These are phyloP conservation scores for Ivindomyrus marchei DNA, from an alignment of 2,113 vertebrate genomes.

Conservation along the genomic window DNA sequence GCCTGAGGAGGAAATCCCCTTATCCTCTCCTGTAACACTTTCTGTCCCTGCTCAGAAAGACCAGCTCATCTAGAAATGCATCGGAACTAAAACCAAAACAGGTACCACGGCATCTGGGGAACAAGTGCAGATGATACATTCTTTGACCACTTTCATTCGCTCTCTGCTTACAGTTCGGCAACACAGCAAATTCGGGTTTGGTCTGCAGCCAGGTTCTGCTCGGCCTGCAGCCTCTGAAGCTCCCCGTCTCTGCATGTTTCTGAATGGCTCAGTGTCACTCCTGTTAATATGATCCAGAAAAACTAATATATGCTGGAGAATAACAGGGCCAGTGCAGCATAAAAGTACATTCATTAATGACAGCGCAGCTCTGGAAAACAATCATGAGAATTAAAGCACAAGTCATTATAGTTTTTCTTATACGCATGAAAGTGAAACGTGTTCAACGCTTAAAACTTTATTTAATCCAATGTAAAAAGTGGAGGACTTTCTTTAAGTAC, in stretches of 20 bases:
- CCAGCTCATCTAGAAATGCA: neutral
- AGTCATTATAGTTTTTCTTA: neutral
- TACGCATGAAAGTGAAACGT: neutral
- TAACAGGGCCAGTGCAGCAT: neutral
- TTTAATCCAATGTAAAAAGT: neutral
- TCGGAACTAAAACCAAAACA: neutral
- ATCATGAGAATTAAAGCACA: neutral
- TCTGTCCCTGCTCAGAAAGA: neutral
- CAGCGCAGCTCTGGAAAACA: neutral
- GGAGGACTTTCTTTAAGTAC: neutral
- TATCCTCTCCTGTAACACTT: neutral
- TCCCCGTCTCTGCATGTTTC: neutral
- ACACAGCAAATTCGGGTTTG: slow-evolving; percentile 33
- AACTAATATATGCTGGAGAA: neutral
- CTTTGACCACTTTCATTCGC: neutral
- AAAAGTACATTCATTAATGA: neutral
- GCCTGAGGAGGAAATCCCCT: neutral
- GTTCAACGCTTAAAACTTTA: neutral
- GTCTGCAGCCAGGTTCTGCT: slow-evolving; percentile 34
- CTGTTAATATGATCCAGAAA: neutral
- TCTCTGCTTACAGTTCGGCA: slow-evolving; percentile 30
- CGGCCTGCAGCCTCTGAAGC: neutral
- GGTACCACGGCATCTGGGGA: neutral
- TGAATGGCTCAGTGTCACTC: neutral
- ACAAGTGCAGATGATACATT: neutral